Conservation (phyloP, 2,113 vertebrate species). For the Calyptomena viridis region DNA sequence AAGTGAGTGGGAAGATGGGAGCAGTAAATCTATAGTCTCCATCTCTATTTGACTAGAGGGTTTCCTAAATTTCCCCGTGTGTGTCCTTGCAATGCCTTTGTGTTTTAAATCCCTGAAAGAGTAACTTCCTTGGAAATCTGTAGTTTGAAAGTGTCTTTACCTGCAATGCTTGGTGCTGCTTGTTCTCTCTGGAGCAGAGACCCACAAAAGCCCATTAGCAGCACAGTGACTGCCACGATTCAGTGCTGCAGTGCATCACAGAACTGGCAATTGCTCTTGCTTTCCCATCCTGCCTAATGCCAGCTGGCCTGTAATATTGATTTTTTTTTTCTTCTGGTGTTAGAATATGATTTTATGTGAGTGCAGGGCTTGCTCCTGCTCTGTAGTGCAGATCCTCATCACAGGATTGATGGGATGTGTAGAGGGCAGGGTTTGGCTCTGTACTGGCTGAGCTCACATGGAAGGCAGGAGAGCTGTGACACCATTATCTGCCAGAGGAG, state of each 20-base stretch:
- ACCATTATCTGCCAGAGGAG: background rate
- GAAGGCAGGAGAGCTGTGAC: background rate
- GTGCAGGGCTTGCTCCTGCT: background rate
- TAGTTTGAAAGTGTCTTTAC: background rate
- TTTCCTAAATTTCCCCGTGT: accelerated
- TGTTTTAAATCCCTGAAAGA: background rate
- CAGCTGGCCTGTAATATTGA: background rate
- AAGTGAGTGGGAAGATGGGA: background rate
- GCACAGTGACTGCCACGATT: background rate
- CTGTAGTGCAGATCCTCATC: background rate
- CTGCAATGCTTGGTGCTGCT: background rate
- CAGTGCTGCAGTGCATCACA: conserved; percentile 11
- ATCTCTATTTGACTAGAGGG: background rate
- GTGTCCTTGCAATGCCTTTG: background rate
- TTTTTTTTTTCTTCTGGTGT: background rate
- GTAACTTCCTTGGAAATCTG: background rate
- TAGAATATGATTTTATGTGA: background rate
- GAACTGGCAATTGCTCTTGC: background rate
- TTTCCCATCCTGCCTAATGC: background rate
- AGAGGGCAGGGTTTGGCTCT: background rate
- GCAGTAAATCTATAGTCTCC: background rate
- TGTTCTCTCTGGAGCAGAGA: background rate
- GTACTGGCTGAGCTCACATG: background rate
- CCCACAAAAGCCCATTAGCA: background rate
- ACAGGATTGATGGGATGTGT: background rate